A percentile compares a stretch with the other conserved stretches of the same genome.
Conservation (phyloP, 2,888 invertebrate species). For the Caradrina clavipalpis region DNA sequence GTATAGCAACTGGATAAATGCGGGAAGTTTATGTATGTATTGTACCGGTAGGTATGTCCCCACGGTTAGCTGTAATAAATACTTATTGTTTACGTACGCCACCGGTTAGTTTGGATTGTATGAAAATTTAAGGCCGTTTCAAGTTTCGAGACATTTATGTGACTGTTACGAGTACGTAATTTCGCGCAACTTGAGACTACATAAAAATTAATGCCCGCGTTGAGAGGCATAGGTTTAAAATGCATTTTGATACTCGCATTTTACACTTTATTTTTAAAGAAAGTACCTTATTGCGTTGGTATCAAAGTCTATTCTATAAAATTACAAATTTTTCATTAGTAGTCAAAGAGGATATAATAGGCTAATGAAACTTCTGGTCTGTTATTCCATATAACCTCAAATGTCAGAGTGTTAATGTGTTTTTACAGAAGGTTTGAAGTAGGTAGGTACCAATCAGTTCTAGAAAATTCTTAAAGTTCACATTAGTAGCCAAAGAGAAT, state of each 20-base stretch:
- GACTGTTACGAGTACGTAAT: constrained; percentile 34
- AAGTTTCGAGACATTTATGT: constrained; percentile 31
- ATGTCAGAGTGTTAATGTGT: too few relatives aligned
- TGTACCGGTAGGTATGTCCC: constrained; percentile 52
- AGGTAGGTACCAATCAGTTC: background rate
- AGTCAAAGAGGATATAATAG: constrained; percentile 1
- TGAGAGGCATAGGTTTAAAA: constrained; percentile 26
- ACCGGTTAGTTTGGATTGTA: constrained; percentile 44
- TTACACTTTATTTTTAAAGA: background rate
- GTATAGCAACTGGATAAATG: constrained; percentile 73
- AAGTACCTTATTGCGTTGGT: background rate
- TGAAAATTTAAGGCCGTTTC: constrained; percentile 52
- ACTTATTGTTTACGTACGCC: constrained; percentile 59
- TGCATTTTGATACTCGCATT: constrained; percentile 11
- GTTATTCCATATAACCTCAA: constrained; percentile 4
- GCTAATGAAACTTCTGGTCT: constrained; percentile 18
- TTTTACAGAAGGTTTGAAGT: too few relatives aligned
- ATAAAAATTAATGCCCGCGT: constrained; percentile 39
- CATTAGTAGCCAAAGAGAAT: constrained; percentile 1
- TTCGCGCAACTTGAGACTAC: constrained; percentile 45
- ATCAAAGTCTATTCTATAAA: background rate
- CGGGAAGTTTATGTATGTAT: constrained; percentile 70
- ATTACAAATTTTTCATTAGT: background rate
- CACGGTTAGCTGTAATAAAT: constrained; percentile 63
- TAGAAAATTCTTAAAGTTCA: background rate